phyloP scores from a whole-genome alignment of 2,113 vertebrate species.

The Cyprinodon brontotheroides region DNA sequence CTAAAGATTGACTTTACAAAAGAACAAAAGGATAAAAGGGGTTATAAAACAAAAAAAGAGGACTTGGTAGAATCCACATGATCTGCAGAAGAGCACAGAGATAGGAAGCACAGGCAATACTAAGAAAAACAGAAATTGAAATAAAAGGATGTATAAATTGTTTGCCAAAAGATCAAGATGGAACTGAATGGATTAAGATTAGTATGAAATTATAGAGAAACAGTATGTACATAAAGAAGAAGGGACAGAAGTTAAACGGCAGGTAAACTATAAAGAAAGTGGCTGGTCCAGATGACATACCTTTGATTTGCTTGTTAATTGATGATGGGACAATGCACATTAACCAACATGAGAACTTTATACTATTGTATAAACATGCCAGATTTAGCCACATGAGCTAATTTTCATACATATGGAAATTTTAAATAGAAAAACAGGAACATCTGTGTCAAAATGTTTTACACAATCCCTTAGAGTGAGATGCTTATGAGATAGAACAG shows the following conservation, averaged over 20 bases:
- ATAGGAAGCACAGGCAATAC: neutral
- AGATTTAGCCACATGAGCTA: no score
- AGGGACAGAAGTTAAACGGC: neutral
- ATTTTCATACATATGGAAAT: no score
- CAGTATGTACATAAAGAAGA: neutral
- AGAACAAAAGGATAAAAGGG: neutral
- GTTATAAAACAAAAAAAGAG: neutral
- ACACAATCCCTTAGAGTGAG: neutral
- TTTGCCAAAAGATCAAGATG: neutral
- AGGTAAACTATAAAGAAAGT: neutral
- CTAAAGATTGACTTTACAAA: neutral
- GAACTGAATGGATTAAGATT: neutral
- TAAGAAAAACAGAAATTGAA: neutral
- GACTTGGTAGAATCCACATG: neutral
- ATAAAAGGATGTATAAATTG: neutral
- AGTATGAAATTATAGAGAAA: neutral
- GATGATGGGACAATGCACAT: no score
- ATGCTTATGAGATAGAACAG: neutral
- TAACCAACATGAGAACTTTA: no score
- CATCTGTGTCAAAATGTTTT: neutral
- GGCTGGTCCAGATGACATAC: neutral
- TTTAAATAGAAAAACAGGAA: neutral
- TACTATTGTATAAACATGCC: no score
- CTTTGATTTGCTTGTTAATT: neutral
- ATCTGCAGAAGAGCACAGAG: neutral